A percentile compares a stretch with the other conserved stretches of the same genome.
phyloP scores from a whole-genome alignment of 2,797 vertebrate genomes.

The Carduelis carduelis region DNA sequence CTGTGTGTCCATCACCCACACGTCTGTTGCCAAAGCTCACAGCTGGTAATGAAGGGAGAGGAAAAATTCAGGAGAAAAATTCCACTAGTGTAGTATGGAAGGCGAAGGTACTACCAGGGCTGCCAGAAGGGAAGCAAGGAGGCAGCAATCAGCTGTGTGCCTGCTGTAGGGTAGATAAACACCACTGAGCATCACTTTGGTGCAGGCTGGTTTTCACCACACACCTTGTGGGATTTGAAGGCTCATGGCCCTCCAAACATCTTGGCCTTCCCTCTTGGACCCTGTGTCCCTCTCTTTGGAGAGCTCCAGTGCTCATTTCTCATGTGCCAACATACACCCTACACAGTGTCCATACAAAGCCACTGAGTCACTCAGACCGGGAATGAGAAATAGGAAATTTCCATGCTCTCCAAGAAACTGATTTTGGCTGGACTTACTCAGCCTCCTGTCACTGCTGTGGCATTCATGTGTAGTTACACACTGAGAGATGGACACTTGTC shows the following conservation, averaged over 20 bases:
- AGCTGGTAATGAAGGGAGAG: background rate
- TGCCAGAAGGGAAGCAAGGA: background rate
- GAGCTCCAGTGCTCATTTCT: background rate
- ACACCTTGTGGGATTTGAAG: background rate
- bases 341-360: background rate
- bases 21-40: background rate
- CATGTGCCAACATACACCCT: background rate
- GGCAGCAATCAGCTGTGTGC: background rate
- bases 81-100: background rate
- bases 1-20: background rate
- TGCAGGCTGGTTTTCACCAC: background rate
- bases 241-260: background rate
- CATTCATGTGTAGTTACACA: background rate
- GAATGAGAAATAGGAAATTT: background rate
- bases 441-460: background rate
- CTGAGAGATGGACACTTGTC: background rate
- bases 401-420: background rate
- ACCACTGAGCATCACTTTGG: background rate
- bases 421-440: background rate
- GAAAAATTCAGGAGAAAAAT: background rate
- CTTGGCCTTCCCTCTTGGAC: background rate
- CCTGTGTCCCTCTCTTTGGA: rapidly evolving
- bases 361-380: background rate
- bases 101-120: background rate
- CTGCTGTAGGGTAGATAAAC: background rate